Percentiles rank a stretch among this genome's conserved stretches.
These are phyloP conservation scores for Bradypodion pumilum DNA, from an alignment of 2,797 vertebrate genomes.

Conservation along the genomic window DNA sequence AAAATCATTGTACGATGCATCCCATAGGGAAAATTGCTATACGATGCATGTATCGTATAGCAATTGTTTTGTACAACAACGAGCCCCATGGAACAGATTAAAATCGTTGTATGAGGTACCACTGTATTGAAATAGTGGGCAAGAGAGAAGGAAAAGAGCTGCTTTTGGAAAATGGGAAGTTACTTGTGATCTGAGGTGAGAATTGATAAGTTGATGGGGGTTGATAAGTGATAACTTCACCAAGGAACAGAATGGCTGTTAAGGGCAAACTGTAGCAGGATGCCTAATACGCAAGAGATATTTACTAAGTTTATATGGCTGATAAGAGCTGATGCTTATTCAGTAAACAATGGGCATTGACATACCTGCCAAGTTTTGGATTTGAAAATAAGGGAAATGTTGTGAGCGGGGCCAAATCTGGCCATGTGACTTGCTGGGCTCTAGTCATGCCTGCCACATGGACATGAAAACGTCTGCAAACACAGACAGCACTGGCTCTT, in stretches of 20 bases:
- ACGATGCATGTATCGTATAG: too few species aligned
- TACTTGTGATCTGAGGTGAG: not conserved
- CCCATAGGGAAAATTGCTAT: too few species aligned
- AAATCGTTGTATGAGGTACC: too few species aligned
- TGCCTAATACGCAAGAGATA: not conserved
- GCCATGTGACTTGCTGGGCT: too few species aligned
- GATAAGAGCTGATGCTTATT: not conserved
- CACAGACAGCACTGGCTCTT: too few species aligned
- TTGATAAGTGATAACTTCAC: not conserved
- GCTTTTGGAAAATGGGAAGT: not conserved
- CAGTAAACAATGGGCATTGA: not conserved
- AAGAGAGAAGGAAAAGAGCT: not conserved
- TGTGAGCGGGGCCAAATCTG: too few species aligned
- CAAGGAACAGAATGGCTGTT: not conserved
- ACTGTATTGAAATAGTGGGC: not conserved
- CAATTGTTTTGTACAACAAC: too few species aligned
- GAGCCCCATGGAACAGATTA: too few species aligned
- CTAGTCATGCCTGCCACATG: too few species aligned
- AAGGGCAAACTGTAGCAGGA: not conserved
- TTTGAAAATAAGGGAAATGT: too few species aligned
- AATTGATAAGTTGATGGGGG: not conserved
- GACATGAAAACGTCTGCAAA: too few species aligned
- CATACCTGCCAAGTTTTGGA: not conserved
- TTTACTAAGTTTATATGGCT: not conserved
- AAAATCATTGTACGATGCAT: too few species aligned